These are phyloP conservation scores for Balaeniceps rex DNA, from an alignment of 2,113 vertebrate species.

Conservation along the genomic window DNA sequence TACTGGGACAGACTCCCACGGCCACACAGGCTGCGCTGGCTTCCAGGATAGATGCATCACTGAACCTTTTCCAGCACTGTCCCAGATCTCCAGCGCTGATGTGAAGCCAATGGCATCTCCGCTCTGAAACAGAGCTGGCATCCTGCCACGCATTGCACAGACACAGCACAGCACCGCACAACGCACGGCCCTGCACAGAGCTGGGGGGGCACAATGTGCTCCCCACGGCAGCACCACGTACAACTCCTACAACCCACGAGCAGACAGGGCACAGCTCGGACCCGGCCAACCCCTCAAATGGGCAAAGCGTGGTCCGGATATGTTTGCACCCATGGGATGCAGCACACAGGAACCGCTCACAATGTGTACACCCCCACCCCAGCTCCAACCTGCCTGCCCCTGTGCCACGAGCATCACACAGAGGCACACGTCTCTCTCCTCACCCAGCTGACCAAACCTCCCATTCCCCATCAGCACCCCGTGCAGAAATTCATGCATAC, in stretches of 20 bases:
- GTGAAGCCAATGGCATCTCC: slow-evolving; percentile 48
- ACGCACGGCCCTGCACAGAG: neutral
- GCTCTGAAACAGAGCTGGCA: slow-evolving; percentile 38
- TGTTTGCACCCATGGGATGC: neutral
- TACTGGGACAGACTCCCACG: neutral
- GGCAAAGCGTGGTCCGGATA: neutral
- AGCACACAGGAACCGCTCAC: neutral
- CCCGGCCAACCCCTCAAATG: neutral
- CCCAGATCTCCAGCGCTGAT: slow-evolving; percentile 28
- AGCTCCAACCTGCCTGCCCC: neutral
- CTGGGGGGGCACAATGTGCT: neutral
- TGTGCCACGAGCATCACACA: neutral
- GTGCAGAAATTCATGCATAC: accelerated
- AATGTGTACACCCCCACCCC: accelerated
- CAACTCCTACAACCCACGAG: neutral
- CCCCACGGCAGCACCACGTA: accelerated
- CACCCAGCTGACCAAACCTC: neutral
- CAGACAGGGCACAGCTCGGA: neutral
- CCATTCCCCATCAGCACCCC: neutral
- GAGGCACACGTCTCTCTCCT: no score
- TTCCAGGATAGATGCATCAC: neutral
- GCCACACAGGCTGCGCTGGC: neutral
- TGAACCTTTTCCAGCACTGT: slow-evolving; percentile 33
- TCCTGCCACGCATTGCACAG: neutral
- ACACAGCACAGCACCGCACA: neutral